Evolutionary conservation across 2,888 invertebrate species (phyloP), one percentile per base, ranked within the genome.

Genomic region (Lordiphosa fenestrarum): DNA sequence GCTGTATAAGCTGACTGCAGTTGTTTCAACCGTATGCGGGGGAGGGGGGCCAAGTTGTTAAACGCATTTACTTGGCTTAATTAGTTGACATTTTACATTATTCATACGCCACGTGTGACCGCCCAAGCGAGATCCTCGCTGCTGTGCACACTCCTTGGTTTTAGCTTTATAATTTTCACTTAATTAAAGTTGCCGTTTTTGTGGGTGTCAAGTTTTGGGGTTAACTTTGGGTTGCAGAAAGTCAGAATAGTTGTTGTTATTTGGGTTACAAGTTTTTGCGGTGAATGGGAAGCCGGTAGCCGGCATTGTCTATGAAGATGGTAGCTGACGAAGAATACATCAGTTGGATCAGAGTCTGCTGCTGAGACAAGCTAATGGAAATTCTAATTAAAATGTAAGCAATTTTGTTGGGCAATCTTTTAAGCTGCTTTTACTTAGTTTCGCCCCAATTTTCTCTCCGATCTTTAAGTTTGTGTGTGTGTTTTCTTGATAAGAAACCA

Each of bases 31-130:
- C 44, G 6, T 30, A 30, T 30, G n/a, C n/a, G n/a, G 15, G 15
- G 15, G 15, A 1, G 30, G 30, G 30, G 19, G 47, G 40, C 38
- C 60, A 55, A 65, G 50, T 58, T 67, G 60, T 53, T 63, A 53
- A 77, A 65, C 78, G 69, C 66, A 63, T 56, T 78, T 66, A 68
- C 68, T 64, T 41, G 51, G 58, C 68, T 73, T 76, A 78, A 80
- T 80, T 73, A 80, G 76, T 61, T 76, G 67, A 60, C 53, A 65
- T 55, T 69, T 49, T 63, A 57, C 71, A 80, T 83, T 58, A 77
- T 76, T 66, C 71, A 73, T 66, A 68, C 56, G 73, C 77, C 84
- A 71, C 52, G 63, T 83, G 66, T 76, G 76, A 58, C 70, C 62
- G 23, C 35, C 42, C 40, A 41, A 47, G 54, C 49, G 42, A 36